Base-by-base conservation (phyloP, 2,888 invertebrate genomes). In the Hofmannophila pseudospretella region DNA sequence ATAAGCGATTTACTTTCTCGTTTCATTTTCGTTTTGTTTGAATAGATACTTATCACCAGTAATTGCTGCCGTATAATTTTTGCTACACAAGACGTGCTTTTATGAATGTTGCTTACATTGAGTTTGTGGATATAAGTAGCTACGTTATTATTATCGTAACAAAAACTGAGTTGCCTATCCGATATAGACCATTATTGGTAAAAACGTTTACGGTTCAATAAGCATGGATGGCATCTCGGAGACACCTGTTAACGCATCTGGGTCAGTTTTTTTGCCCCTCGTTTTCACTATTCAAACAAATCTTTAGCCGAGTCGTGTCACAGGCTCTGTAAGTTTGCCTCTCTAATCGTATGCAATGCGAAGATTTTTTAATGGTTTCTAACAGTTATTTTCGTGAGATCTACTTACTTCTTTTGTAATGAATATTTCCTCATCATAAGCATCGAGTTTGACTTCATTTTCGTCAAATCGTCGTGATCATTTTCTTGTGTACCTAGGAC, bases 261-360 rank as follows among this genome's bases (percentile, higher is more conserved):
- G 78, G 76, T 71, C 74, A 72, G 55, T 70, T 29, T 39, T 78
- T 78, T 75, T 75, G 60, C 36, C 34, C 36, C 35, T 41, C 54
- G 67, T 71, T 74, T 75, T 75, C 74, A 75, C 77, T 77, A 67
- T 73, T 63, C 67, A 75, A 72, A 76, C 59, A 73, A 70, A 69
- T 53, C 25, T 36, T 35, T 8, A 33, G 9, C 31, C 20, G 31
- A 10, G 31, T 20, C 10, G 31, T 20, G 31, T 20, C 10, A 19
- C n/a, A 29, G 29, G 8, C 12, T 33, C 13, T 13, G 7, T 25
- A 11, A 32, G 14, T n/a, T n/a, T 19, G 19, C 10, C 30, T 30
- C 1, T 30, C 2, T 14, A 14, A 30, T 27, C 27, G 11, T 27
- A 11, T 12, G 27, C 11, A 8, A 27, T 11, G 27, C 12, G 5